Conservation (phyloP, 2,888 invertebrate species). For the Drosophila pseudotakahashii region DNA sequence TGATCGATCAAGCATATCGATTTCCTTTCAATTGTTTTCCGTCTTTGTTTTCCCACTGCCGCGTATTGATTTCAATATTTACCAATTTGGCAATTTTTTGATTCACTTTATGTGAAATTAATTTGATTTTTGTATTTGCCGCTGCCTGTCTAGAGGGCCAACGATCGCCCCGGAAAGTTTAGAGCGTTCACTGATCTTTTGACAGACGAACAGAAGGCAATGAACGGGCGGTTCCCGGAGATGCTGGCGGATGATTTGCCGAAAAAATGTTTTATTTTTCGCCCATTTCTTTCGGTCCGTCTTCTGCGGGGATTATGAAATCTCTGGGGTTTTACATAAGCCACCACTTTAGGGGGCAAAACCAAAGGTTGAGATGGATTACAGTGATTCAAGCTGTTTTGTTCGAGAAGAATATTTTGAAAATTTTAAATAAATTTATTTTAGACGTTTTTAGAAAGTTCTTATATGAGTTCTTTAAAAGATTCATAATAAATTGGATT, state of each 20-base stretch:
- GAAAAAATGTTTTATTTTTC: conserved; percentile 18
- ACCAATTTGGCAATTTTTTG: conserved; percentile 59
- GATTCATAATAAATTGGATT: too few species aligned
- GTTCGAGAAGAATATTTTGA: neutral
- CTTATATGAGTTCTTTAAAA: neutral
- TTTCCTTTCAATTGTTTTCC: conserved; percentile 35
- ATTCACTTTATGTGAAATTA: conserved; percentile 54
- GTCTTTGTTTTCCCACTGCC: conserved; percentile 11
- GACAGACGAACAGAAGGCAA: conserved; percentile 50
- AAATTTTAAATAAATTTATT: neutral
- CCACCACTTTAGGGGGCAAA: conserved; percentile 8
- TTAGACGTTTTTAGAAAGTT: neutral
- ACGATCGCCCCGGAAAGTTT: conserved; percentile 60
- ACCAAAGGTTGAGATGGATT: conserved; percentile 18
- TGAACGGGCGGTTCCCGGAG: conserved; percentile 37
- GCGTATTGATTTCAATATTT: conserved; percentile 60
- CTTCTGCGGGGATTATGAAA: conserved; percentile 40
- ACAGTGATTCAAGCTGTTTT: neutral
- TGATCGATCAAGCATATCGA: conserved; percentile 14
- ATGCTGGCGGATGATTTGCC: conserved; percentile 41
- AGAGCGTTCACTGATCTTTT: conserved; percentile 63
- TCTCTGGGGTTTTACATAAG: conserved; percentile 31
- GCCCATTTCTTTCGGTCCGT: conserved; percentile 19
- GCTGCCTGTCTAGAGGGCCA: conserved; percentile 57
- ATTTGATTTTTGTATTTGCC: conserved; percentile 52